Evolutionary conservation across 2,888 invertebrate species (phyloP), one percentile per base, ranked within the genome.

Genomic region (Harpalus rufipes): DNA sequence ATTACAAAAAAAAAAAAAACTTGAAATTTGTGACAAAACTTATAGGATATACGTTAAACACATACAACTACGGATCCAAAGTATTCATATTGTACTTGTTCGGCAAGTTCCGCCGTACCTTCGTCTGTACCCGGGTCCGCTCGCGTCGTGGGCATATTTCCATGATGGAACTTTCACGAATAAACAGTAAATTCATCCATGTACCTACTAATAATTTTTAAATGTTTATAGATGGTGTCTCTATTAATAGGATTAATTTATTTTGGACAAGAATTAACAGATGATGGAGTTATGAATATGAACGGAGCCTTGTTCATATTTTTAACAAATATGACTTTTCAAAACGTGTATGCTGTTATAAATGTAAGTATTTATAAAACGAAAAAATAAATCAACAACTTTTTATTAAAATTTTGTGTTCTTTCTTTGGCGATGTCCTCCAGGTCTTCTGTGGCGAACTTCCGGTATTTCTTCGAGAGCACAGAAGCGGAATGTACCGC

Each of bases 261-360:
- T 91, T 95, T 95, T 89, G 95, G 96, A 0, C 97, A 98, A 90
- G 91, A 93, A 85, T 90, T 96, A 81, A 95, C 96, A 89, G 96
- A 97, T 90, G 96, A 96, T 88, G 98, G 97, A 1, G 97, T 98
- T 0, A 96, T 96, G 95, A 98, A 98, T 90, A 96, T 98, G 87
- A 98, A 97, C 89, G 98, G 98, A 63, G 97, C 96, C 32, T 93
- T 98, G 83, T 98, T 97, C 90, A 94, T 98, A 89, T 96, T 97
- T 90, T 93, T 97, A 74, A 97, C 97, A 14, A 97, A 97, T 89
- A 96, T 97, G 95, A 98, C 98, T 6, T 98, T 98, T 91, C 97
- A 97, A 89, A 98, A 97, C 90, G 95, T 97, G n/a, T 98, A 98
- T 89, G 97, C 97, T 86, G 98, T 98, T 61, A 95, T 98, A 85